A percentile compares a stretch with the other conserved stretches of the same genome.
phyloP scores from a whole-genome alignment of 2,113 vertebrate species.

The Anarrhichthys ocellatus region DNA sequence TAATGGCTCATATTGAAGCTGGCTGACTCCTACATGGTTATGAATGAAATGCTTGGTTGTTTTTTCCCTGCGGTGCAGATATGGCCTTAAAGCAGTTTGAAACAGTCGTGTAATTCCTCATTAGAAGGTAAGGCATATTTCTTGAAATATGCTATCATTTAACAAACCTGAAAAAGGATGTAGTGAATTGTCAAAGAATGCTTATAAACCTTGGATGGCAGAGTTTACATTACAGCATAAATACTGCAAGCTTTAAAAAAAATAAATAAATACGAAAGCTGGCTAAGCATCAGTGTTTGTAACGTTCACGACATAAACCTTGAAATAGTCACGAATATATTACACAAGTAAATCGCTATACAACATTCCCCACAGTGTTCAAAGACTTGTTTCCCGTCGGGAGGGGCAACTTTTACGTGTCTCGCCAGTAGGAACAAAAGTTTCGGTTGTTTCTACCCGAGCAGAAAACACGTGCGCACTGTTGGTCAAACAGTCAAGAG shows the following conservation, averaged over 20 bases:
- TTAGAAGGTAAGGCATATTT: background rate
- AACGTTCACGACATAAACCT: background rate
- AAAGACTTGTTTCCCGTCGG: background rate
- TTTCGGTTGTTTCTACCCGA: slow-evolving; percentile 57
- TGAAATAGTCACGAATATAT: background rate
- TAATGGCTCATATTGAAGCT: background rate
- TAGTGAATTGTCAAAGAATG: background rate
- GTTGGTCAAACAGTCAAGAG: background rate
- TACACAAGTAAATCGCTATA: background rate
- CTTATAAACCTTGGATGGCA: background rate
- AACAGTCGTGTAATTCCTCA: background rate
- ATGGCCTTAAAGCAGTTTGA: background rate
- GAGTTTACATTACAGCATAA: background rate
- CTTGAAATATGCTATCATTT: background rate
- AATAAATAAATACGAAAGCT: background rate
- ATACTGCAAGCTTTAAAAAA: background rate
- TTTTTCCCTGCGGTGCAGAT: background rate
- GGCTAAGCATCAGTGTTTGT: background rate
- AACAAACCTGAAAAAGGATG: background rate
- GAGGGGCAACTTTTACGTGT: background rate
- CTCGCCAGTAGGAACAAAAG: slow-evolving; percentile 26
- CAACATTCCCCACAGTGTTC: too few species aligned
- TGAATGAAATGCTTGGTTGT: background rate
- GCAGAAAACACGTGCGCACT: background rate
- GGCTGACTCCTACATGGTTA: background rate